Evolutionary conservation across 1,140 invertebrate genomes (phyloP), one percentile per base, ranked within the genome.

Genomic region (Pantala flavescens): DNA sequence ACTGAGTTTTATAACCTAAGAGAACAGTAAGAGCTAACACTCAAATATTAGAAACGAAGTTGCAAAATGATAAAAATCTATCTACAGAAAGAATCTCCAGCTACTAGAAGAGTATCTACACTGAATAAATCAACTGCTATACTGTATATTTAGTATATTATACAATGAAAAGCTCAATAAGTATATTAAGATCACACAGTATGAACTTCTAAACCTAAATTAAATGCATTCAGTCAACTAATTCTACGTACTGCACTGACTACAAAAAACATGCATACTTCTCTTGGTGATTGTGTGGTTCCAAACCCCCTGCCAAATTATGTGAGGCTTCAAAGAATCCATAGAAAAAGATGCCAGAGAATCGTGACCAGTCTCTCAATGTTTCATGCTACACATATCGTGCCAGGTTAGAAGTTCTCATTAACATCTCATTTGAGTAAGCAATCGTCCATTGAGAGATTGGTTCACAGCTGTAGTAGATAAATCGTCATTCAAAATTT

Each of bases 261-360:
- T 24, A 71, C 71, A 71, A 24, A 36, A 63, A 16, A 63, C 49
- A 63, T 63, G 49, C 49, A 63, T 63, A 63, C 49, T 63, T 63
- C 49, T 63, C 49, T 19, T 63, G 49, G 49, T 63, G 49, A 63
- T 63, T 16, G 49, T 63, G 49, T 63, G 49, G 49, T 63, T 63
- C 49, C 49, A 63, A 63, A 63, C n/a, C 49, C 49, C 49, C 49
- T 63, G 16, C 14, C 23, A 21, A 71, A 23, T 71, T 71, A 71
- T 71, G 28, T 36, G 7, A 71, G 2, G 28, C 12, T 24, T 71
- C 23, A 71, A n/a, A 70, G 19, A 23, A 70, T 70, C 23, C 23
- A 19, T 71, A 21, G 28, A 71, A 24, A 71, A 14, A 19, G 23
- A 23, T 19, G 23, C 71, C 71, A 71, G 71, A 71, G 49, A 63